Evolutionary conservation across 1,140 invertebrate species (phyloP).

Genomic region (Dryas iulia): DNA sequence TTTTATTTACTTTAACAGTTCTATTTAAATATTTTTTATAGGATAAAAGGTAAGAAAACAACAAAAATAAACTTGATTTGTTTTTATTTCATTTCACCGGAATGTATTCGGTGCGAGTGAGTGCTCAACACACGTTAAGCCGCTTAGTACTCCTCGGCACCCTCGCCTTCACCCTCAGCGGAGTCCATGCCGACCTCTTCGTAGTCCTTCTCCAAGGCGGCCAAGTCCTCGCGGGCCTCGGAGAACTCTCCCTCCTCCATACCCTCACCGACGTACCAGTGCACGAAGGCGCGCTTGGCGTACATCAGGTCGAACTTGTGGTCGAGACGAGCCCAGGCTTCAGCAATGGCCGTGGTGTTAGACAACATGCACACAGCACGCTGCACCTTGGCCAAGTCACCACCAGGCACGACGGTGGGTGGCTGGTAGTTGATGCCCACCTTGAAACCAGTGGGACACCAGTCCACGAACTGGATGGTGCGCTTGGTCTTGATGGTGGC

Average conservation of each 20-base stretch:
- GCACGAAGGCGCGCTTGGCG: conserved; percentile 91
- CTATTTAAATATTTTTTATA: no score
- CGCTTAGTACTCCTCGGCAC: conserved; percentile 85
- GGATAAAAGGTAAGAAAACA: not conserved
- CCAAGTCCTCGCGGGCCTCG: conserved; percentile 93
- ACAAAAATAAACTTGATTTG: conserved; percentile 7
- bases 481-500: conserved; percentile 92
- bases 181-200: conserved; percentile 91
- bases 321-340: conserved; percentile 89
- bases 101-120: conserved; percentile 60
- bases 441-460: conserved; percentile 81
- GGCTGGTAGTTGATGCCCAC: conserved; percentile 91
- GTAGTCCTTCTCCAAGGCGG: conserved; percentile 93
- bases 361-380: conserved; percentile 89
- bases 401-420: conserved; percentile 90
- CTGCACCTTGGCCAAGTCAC: conserved; percentile 88
- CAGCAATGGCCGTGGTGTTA: conserved; percentile 91
- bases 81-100: conserved; percentile 62
- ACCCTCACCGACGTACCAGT: conserved; percentile 93
- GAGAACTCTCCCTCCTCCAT: conserved; percentile 94
- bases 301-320: conserved; percentile 94
- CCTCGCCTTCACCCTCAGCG: conserved; percentile 86
- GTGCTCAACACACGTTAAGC: conserved; percentile 34
- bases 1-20: no score
- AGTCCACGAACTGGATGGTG: conserved; percentile 38